Evolutionary conservation across 2,797 vertebrate species (phyloP), one percentile per base, ranked within the genome.

Genomic region (Xenops minutus): DNA sequence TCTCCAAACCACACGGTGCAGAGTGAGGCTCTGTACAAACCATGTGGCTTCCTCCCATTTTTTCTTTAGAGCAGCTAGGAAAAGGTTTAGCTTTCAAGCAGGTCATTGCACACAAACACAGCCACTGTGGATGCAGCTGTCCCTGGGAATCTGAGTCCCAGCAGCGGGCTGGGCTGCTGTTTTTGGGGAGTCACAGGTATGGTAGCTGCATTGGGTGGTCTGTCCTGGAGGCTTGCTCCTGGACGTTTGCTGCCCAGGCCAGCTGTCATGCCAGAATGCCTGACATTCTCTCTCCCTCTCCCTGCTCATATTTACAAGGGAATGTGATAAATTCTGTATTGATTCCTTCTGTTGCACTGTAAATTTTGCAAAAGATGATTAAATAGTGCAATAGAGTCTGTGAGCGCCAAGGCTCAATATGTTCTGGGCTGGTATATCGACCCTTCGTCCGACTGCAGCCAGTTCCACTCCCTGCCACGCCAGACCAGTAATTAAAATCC

Each of bases 351-450:
- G 96, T 89, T 94, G 95, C 97, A 91, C 98, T 97, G 97, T 98
- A 98, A 98, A 98, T 98, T 98, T 97, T 97, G 97, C 97, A 97
- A 97, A 97, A 97, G 97, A 98, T 98, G 98, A 98, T 98, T 98
- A 98, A 98, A 98, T 98, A 97, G 98, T 43, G 94, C 97, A 98
- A 98, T 98, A 97, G 97, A 96, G 96, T 80, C 97, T 96, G 97
- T 66, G 75, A 95, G 95, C 89, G 51, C 94, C 36, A 49, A 89
- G 97, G 96, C 97, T 98, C 97, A 97, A 98, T 98, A 98, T 97
- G 96, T 97, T 95, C 97, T 93, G 89, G 96, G 93, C 96, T 71
- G 23, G 95, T 12, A 16, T 98, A 98, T 98, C 95, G 98, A 98
- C 98, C 98, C 96, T 96, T 84, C 30, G 59, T 96, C 97, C 96